These are phyloP conservation scores for Leptopilina boulardi DNA, from an alignment of 1,140 invertebrate genomes.

Conservation along the genomic window DNA sequence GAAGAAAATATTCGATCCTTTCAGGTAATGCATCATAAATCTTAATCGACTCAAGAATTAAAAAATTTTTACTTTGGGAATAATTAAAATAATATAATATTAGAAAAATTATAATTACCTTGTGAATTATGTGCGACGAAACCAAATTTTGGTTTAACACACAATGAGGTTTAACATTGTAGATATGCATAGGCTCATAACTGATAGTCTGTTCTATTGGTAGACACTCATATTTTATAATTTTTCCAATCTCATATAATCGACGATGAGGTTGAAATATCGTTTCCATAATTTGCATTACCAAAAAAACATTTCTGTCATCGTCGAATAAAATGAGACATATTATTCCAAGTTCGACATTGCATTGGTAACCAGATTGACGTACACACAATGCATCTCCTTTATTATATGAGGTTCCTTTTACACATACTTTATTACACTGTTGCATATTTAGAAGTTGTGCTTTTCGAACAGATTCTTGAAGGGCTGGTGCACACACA, in stretches of 20 bases:
- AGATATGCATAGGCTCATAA: not conserved
- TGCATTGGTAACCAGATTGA: not conserved
- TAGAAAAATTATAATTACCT: not conserved
- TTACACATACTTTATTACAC: not conserved
- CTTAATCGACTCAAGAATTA: too few relatives aligned
- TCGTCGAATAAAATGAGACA: not conserved
- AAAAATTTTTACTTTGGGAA: too few relatives aligned
- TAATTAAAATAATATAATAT: too few relatives aligned
- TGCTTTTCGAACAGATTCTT: too few relatives aligned
- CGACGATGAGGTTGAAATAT: not conserved
- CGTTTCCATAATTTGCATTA: not conserved
- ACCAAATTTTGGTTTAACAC: not conserved
- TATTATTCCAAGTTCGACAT: not conserved
- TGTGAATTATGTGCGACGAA: not conserved
- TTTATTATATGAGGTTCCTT: not conserved
- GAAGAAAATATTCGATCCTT: too few relatives aligned
- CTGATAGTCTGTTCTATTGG: not conserved
- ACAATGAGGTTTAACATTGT: not conserved
- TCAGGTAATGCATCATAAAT: too few relatives aligned
- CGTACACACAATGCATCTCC: not conserved
- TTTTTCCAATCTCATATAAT: not conserved
- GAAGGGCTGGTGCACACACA: constrained; percentile 3
- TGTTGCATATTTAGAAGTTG: not conserved
- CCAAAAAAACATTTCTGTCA: not conserved
- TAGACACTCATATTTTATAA: not conserved